phyloP scores from a whole-genome alignment of 2,888 invertebrate species.

The Serrognathus titanus region DNA sequence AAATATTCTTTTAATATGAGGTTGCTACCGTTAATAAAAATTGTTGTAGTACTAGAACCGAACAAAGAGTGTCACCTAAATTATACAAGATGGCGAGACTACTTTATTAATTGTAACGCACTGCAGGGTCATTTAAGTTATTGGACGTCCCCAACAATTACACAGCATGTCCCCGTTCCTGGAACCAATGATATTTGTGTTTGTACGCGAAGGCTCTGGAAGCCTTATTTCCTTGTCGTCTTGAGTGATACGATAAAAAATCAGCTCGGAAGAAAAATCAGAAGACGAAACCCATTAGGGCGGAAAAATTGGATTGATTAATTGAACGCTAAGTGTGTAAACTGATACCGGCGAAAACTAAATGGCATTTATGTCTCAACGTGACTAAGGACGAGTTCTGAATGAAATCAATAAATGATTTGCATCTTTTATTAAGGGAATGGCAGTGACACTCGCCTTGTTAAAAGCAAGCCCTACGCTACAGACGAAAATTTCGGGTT shows the following conservation, averaged over 20 bases:
- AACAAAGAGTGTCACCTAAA: neutral
- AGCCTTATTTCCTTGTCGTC: no score
- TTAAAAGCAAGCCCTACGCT: no score
- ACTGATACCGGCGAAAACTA: conserved; percentile 9
- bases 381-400: conserved; percentile 12
- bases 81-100: neutral
- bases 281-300: neutral
- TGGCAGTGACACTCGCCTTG: no score
- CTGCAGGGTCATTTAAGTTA: conserved; percentile 3
- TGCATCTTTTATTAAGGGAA: conserved; percentile 1
- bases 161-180: neutral
- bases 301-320: neutral
- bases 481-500: no score
- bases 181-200: neutral
- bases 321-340: conserved; percentile 8
- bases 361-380: conserved; percentile 7
- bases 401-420: conserved; percentile 14
- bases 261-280: neutral
- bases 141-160: conserved; percentile 8
- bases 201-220: no score
- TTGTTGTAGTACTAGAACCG: no score
- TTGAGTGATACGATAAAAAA: neutral
- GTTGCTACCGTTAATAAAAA: no score
- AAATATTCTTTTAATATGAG: no score
- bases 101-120: conserved; percentile 1